Evolutionary conservation across 2,888 invertebrate genomes (phyloP), one percentile per base, ranked within the genome.

Genomic region (Tetranychus piercei): DNA sequence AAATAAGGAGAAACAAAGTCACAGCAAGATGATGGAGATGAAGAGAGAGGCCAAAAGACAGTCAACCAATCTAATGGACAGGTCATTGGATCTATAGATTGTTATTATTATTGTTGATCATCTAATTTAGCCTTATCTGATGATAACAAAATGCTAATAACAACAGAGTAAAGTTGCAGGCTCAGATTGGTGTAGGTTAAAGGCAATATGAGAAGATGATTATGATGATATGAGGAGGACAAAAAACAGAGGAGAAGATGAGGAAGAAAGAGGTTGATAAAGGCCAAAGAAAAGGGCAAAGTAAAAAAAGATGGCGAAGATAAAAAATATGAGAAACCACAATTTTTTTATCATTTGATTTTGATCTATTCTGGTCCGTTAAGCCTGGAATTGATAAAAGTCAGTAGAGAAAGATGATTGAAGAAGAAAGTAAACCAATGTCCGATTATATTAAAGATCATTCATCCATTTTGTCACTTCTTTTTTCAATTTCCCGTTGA

Each of bases 291-390:
- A 55, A 55, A 55, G 55, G 55, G 55, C 55, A 55, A 55, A 55
- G 55, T 55, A 55, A 55, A 55, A 55, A 55, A 55, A 55, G 55
- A 55, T 55, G 55, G 11, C 15, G 55, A 55, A 7, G 55, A 55
- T 55, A 55, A 55, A 55, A 15, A 55, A 15, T 15, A 55, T 55
- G 15, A 55, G 15, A 55, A 55, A 55, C 55, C 55, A 55, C 55
- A 55, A 55, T 55, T 55, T 55, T 55, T 55, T 55, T 55, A 55
- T 15, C 55, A 55, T 55, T 55, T 55, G 55, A 55, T 55, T 34
- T 55, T 55, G 55, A 55, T 55, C 55, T 55, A 55, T 55, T 55
- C 55, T 55, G 55, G 55, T 55, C 55, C 55, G 55, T 55, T 55
- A 55, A 55, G 55, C 55, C 15, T 55, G 7, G 15, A 34, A 34